phyloP scores from a whole-genome alignment of 2,888 invertebrate genomes.

The Agelastica alni region DNA sequence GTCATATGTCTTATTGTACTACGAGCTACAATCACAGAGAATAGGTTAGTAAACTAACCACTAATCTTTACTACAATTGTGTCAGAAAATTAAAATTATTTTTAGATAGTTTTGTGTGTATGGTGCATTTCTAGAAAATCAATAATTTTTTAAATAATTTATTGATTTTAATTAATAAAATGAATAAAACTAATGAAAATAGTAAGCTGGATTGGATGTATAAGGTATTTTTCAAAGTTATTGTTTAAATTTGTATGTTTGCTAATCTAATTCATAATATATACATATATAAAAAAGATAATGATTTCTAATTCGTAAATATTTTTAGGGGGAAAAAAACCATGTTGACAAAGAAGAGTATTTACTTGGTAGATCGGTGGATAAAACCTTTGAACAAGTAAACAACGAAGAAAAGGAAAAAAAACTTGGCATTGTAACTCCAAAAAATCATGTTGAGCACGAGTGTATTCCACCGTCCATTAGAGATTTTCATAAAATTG shows the following conservation, averaged over 20 bases:
- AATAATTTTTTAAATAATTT: neutral
- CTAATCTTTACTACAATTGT: too few species aligned
- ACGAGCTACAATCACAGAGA: too few species aligned
- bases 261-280: neutral
- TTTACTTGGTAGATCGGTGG: slow-evolving; percentile 79
- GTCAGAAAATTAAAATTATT: too few species aligned
- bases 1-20: too few species aligned
- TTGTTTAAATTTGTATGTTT: neutral
- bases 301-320: neutral
- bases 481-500: slow-evolving; percentile 57
- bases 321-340: slow-evolving; percentile 61
- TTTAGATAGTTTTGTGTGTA: too few species aligned
- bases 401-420: slow-evolving; percentile 63
- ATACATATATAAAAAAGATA: neutral
- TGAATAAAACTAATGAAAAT: slow-evolving; percentile 54
- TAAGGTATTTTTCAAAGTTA: slow-evolving; percentile 60
- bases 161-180: slow-evolving; percentile 7
- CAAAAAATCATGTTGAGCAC: slow-evolving; percentile 71
- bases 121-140: too few species aligned
- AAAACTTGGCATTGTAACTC: slow-evolving; percentile 50
- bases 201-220: slow-evolving; percentile 88
- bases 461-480: slow-evolving; percentile 79
- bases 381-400: slow-evolving; percentile 75
- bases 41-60: too few species aligned
- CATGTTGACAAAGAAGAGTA: slow-evolving; percentile 84